Evolutionary conservation across 2,797 vertebrate genomes (phyloP).

Genomic region (Argyrosomus regius): DNA sequence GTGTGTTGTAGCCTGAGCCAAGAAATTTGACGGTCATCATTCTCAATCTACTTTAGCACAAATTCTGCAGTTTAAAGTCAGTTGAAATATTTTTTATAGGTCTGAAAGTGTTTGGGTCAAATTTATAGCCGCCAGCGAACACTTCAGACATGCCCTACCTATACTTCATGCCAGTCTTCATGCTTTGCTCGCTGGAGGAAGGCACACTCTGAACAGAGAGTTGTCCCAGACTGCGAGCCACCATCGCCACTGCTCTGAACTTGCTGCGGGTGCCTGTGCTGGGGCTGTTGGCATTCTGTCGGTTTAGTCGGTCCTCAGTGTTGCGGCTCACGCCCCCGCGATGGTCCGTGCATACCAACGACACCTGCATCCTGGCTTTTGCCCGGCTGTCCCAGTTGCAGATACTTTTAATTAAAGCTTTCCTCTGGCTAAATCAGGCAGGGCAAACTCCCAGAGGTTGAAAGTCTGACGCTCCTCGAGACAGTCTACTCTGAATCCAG

Average conservation of each 20-base stretch:
- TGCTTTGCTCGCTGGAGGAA: constrained; percentile 88
- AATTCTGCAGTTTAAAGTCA: constrained; percentile 7
- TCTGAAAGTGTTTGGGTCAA: constrained; percentile 3
- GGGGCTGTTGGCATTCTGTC: constrained; percentile 93
- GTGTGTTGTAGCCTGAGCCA: not conserved
- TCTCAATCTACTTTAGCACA: constrained; percentile 16
- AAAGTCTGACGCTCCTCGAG: constrained; percentile 30
- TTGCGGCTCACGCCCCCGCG: constrained; percentile 93
- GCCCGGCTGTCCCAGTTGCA: constrained; percentile 6
- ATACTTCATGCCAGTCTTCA: constrained; percentile 96
- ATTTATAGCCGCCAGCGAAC: not conserved
- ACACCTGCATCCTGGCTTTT: constrained; percentile 92
- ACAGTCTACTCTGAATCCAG: constrained; percentile 21
- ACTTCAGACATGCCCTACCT: constrained; percentile 87
- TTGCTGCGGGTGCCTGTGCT: constrained; percentile 91
- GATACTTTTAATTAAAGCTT: constrained; percentile 27
- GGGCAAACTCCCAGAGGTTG: constrained; percentile 32
- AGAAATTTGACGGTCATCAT: constrained; percentile 17
- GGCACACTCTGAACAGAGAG: constrained; percentile 92
- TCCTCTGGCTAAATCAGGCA: constrained; percentile 29
- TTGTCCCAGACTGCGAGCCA: constrained; percentile 95
- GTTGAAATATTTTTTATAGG: constrained; percentile 1
- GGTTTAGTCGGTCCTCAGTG: constrained; percentile 92
- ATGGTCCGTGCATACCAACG: constrained; percentile 95
- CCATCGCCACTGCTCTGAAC: constrained; percentile 95